Conservation (phyloP, 53 echinoderm and acorn worm species). For the Glandiceps talaboti region DNA sequence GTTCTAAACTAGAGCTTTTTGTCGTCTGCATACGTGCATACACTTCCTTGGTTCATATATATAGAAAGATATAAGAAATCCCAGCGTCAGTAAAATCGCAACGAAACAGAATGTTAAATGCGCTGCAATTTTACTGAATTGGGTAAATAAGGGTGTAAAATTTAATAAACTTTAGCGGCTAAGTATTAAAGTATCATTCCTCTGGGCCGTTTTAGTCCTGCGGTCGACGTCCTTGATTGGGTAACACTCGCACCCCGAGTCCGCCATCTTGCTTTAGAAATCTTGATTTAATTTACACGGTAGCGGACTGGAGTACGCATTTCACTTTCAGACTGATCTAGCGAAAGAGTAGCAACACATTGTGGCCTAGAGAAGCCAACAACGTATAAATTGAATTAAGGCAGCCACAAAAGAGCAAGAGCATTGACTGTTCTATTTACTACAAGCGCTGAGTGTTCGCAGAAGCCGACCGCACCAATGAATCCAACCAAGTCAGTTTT, state of each 20-base stretch:
- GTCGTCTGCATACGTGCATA: neutral
- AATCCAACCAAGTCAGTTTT: too few relatives aligned
- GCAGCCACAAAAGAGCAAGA: neutral
- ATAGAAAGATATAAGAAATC: too few relatives aligned
- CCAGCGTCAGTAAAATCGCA: too few relatives aligned
- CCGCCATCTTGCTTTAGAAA: neutral
- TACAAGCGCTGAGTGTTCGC: neutral
- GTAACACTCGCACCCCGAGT: neutral
- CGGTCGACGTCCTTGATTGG: neutral
- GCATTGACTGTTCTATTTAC: neutral
- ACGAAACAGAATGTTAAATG: too few relatives aligned
- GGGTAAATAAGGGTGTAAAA: neutral
- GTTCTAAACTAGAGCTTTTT: too few relatives aligned
- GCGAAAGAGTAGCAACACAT: neutral
- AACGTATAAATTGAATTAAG: neutral
- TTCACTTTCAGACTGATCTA: neutral
- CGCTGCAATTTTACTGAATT: neutral
- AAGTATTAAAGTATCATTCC: neutral
- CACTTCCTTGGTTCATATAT: too few relatives aligned
- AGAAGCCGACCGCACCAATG: too few relatives aligned
- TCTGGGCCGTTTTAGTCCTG: neutral
- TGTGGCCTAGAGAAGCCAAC: neutral
- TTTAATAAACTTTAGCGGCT: neutral
- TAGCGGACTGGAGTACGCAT: neutral
- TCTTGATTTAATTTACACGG: neutral